A percentile compares a stretch with the other conserved stretches of the same genome.
Conservation (phyloP, 2,888 invertebrate genomes). For the Thecophora atra region DNA sequence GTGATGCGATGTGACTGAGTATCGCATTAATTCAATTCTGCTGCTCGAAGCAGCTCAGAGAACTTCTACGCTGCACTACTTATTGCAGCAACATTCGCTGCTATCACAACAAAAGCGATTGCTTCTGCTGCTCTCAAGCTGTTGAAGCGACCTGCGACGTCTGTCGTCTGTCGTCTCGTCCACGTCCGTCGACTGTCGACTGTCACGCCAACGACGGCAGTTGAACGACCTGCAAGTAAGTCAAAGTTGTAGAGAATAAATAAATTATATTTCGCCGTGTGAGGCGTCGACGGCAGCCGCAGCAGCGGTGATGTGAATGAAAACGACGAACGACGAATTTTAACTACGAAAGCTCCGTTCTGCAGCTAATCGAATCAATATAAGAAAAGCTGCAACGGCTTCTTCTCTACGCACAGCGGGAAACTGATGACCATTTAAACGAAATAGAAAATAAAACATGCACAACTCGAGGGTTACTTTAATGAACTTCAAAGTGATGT, state of each 20-base stretch:
- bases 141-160: background rate
- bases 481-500: too few species aligned
- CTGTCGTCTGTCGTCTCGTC: background rate
- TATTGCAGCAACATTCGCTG: slow-evolving; percentile 19
- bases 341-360: too few species aligned
- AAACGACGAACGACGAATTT: slow-evolving; percentile 2
- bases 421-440: too few species aligned
- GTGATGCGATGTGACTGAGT: background rate
- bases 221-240: slow-evolving; percentile 66
- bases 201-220: slow-evolving; percentile 46
- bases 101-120: slow-evolving; percentile 8
- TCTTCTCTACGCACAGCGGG: too few species aligned
- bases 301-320: slow-evolving; percentile 31
- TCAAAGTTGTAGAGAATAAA: slow-evolving; percentile 60
- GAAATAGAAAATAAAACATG: too few species aligned
- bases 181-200: slow-evolving; percentile 4
- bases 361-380: too few species aligned
- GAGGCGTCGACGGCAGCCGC: slow-evolving; percentile 12
- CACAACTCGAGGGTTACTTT: too few species aligned
- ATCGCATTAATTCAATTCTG: background rate
- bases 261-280: slow-evolving; percentile 28
- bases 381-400: too few species aligned
- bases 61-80: background rate
- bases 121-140: slow-evolving; percentile 26
- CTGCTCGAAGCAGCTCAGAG: background rate